Base-by-base conservation (phyloP, 2,113 vertebrate species). In the Chloroceryle aenea region DNA sequence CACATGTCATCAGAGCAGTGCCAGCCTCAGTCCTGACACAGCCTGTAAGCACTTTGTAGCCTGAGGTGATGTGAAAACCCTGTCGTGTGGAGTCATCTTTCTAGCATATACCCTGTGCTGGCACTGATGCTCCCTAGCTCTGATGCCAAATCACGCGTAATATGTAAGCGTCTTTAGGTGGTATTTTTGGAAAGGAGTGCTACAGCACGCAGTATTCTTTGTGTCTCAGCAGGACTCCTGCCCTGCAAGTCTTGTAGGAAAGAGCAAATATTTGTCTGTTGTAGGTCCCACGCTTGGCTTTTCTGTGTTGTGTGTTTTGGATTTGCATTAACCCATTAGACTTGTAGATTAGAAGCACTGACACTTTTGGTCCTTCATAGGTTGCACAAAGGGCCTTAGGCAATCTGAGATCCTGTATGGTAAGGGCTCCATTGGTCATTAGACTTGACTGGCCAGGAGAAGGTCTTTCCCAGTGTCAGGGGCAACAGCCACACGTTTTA, bases 211-310 rank as follows among this genome's bases (percentile, higher is more conserved):
- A 72, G 76, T 95, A 94, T 95, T 95, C 93, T 91, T 97, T 92
- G 89, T 95, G 90, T 96, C 96, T 80, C 87, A 94, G 97, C 95
- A 94, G 94, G 93, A 86, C 91, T 95, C 87, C 94, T 92, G 76
- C 87, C 89, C 52, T 92, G 59, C 25, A 38, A 93, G 95, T 83
- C 96, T 95, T 93, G 29, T 5, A 87, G 94, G 45, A 63, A 73
- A 75, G 86, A 95, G 59, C 81, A 86, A 96, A 34, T 90, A 86
- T 32, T 93, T 94, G 63, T 94, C 55, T 2, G 7, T 84, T 3
- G 6, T 92, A 69, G 79, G 79, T 88, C 86, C 61, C 79, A 52
- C 3, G 26, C 90, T 88, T 94, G 72, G 90, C 93, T 96, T 90
- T 67, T 81, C 82, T n/a, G 82, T 94, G 76, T 63, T 94, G 87